Evolutionary conservation across 2,797 vertebrate species (phyloP).

Genomic region (Manis crassicaudata): DNA sequence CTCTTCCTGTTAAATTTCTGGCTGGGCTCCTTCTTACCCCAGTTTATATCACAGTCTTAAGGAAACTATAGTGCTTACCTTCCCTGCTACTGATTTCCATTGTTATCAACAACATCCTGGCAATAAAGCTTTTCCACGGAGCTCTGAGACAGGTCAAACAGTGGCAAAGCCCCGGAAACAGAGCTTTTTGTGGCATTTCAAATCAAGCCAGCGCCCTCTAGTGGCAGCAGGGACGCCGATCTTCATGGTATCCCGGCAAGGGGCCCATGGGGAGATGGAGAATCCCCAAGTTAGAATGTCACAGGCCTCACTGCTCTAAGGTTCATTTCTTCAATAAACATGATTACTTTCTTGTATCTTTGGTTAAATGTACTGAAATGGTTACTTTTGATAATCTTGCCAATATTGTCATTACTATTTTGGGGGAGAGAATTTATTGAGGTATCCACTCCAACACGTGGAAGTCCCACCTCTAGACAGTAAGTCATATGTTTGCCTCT

Average conservation of each 20-base stretch:
- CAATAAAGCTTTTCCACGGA: not conserved
- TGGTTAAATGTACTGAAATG: not conserved
- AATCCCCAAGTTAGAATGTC: not conserved
- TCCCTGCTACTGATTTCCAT: not conserved
- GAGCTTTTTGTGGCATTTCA: not conserved
- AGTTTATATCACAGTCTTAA: not conserved
- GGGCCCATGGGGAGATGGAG: not conserved
- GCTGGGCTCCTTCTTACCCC: not conserved
- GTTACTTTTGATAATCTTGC: not conserved
- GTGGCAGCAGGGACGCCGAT: not conserved
- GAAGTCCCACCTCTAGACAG: not conserved
- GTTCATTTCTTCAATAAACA: not conserved
- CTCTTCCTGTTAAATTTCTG: not conserved
- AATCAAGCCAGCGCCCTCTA: not conserved
- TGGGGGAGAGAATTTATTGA: not conserved
- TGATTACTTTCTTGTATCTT: not conserved
- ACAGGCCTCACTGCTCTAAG: not conserved
- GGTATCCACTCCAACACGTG: not conserved
- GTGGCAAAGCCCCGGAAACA: not conserved
- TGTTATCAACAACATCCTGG: too few relatives aligned
- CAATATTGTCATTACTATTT: not conserved
- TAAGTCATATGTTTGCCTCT: not conserved
- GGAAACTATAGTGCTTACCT: not conserved
- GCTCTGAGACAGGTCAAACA: not conserved
- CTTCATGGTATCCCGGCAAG: not conserved